These are phyloP conservation scores for Gymnodraco acuticeps DNA, from an alignment of 2,797 vertebrate species.

Conservation along the genomic window DNA sequence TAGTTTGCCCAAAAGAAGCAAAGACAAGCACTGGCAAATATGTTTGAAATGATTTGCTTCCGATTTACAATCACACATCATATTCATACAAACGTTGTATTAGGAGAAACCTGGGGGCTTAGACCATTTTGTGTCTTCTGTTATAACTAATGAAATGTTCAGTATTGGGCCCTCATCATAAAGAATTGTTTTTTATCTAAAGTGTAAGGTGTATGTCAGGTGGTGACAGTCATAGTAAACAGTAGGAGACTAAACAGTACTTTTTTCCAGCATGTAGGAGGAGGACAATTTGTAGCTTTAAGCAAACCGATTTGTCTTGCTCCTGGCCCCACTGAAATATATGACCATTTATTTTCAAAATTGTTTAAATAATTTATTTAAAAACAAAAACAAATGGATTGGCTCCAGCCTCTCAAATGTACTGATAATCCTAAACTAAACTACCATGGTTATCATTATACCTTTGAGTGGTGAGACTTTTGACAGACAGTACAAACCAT, in stretches of 20 bases:
- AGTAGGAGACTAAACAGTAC: constrained; percentile 1
- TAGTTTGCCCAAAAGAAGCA: neutral
- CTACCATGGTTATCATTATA: too few relatives aligned
- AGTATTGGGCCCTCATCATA: neutral
- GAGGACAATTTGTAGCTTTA: constrained; percentile 27
- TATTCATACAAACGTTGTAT: neutral
- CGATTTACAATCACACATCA: neutral
- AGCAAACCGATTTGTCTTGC: constrained; percentile 19
- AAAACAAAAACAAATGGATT: neutral
- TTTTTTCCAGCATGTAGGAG: neutral
- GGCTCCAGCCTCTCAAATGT: neutral
- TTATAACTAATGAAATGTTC: neutral
- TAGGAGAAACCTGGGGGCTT: neutral
- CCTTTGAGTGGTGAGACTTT: neutral
- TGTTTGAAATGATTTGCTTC: neutral
- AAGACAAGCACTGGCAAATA: neutral
- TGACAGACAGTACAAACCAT: neutral
- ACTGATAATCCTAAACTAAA: too few relatives aligned
- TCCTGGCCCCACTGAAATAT: constrained; percentile 20
- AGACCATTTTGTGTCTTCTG: neutral
- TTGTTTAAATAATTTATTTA: neutral
- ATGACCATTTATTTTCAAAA: neutral
- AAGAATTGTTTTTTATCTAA: neutral
- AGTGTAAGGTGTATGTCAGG: constrained; percentile 18
- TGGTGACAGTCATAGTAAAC: constrained; percentile 35